Evolutionary conservation across 1,140 invertebrate genomes (phyloP), one percentile per base, ranked within the genome.

Genomic region (Lucilia cuprina): DNA sequence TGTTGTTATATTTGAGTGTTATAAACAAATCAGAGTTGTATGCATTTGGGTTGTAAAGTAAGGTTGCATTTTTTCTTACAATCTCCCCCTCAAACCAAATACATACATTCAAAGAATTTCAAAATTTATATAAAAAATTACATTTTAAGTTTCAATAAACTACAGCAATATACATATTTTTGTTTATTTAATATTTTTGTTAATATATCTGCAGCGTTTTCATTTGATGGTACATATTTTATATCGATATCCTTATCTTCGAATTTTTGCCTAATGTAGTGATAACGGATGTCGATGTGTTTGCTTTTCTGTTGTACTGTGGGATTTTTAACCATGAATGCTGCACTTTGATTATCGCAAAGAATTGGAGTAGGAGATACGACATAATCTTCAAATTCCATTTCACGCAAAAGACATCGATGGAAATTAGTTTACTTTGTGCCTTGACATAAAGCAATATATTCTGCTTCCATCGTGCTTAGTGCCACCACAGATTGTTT

Each of bases 401-500:
- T 77, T 83, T 91, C 83, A 75, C 41, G 35, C 1, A 90, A 82
- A 13, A 92, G 85, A 47, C 85, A 82, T 83, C 85, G 86, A 47
- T 90, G 74, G 87, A 87, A 91, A 12, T 89, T 86, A 1, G 89
- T 85, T 85, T 92, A 91, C 86, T 91, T 91, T 10, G 88, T 80
- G 7, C 88, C 89, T 84, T 89, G 87, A 65, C 87, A 84, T 13
- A 90, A 85, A 25, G 91, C 91, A 13, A 93, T 88, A 85, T 41
- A 35, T 8, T 41, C 35, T 3, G 35, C 35, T 41, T 41, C 35
- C 35, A 41, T 41, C 35, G 35, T 92, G 93, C 92, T 92, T 75
- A 92, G 86, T 41, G 92, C 89, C 13, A 92, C 91, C 21, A 87
- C 87, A 74, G 85, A 83, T 89, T 93, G 93, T 84, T 92, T 92